Conservation (phyloP, 2,888 invertebrate species). For the Podabrus alpinus region DNA sequence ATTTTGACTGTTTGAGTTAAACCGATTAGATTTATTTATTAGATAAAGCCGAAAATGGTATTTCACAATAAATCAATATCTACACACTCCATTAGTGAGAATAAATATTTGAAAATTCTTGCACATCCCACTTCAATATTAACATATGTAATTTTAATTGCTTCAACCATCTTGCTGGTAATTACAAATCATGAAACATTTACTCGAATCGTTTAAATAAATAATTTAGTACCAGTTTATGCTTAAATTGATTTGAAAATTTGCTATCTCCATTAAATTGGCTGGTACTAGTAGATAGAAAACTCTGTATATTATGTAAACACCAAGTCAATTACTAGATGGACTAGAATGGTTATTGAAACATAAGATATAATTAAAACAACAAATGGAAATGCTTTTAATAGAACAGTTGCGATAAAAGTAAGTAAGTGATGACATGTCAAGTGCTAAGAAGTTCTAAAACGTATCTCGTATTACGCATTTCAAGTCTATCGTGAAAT, state of each 20-base stretch:
- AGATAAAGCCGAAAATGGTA: background rate
- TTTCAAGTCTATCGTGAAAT: constrained; percentile 10
- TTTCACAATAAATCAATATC: background rate
- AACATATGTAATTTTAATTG: background rate
- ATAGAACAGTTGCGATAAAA: background rate
- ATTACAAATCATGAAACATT: no score
- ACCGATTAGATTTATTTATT: background rate
- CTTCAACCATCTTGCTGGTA: background rate
- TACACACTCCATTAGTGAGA: background rate
- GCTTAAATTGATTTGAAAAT: no score
- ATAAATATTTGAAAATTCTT: background rate
- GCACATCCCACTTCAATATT: background rate
- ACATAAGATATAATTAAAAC: background rate
- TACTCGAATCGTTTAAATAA: background rate
- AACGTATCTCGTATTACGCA: constrained; percentile 7
- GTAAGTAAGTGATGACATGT: background rate
- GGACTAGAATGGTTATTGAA: background rate
- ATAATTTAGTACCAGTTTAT: background rate
- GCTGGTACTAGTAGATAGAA: background rate
- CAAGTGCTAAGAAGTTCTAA: background rate
- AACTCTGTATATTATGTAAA: background rate
- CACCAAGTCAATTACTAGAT: background rate
- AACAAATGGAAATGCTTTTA: background rate
- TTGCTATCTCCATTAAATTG: no score
- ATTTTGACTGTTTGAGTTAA: background rate